Percentiles rank a stretch among this genome's conserved stretches.
Conservation (phyloP, 2,113 vertebrate genomes). For the Leptodactylus fuscus region DNA sequence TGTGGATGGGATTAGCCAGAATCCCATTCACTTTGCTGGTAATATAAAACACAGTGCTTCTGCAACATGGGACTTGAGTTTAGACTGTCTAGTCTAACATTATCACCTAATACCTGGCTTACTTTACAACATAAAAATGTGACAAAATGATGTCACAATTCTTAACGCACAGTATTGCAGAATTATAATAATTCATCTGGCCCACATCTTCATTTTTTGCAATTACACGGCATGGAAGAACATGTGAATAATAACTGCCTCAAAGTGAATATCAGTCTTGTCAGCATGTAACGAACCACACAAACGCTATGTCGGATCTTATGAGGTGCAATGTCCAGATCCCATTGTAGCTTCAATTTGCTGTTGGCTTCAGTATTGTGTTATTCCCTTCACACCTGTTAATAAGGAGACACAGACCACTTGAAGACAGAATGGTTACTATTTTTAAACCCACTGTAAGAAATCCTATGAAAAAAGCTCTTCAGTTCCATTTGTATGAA, state of each 20-base stretch:
- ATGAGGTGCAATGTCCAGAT: not conserved
- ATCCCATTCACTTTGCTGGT: too few relatives aligned
- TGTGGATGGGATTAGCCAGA: too few relatives aligned
- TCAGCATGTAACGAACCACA: not conserved
- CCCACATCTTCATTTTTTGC: too few relatives aligned
- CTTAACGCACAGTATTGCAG: too few relatives aligned
- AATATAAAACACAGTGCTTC: too few relatives aligned
- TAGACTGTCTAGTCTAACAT: too few relatives aligned
- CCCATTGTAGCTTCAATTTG: not conserved
- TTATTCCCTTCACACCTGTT: constrained; percentile 1
- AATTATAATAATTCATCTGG: too few relatives aligned
- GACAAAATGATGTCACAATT: too few relatives aligned
- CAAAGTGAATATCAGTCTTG: not conserved
- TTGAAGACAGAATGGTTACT: not conserved
- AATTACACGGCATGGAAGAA: not conserved
- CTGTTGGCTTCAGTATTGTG: not conserved
- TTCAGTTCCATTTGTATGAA: constrained; percentile 4
- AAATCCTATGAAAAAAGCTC: not conserved
- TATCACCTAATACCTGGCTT: too few relatives aligned
- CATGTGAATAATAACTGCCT: not conserved
- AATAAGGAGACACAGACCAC: not conserved
- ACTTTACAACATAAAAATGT: too few relatives aligned
- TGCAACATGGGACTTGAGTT: too few relatives aligned
- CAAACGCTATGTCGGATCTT: not conserved
- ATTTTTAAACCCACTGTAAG: not conserved